These are phyloP conservation scores for Archaeoteleia sp. DNA, from an alignment of 2,888 invertebrate genomes.

Conservation along the genomic window DNA sequence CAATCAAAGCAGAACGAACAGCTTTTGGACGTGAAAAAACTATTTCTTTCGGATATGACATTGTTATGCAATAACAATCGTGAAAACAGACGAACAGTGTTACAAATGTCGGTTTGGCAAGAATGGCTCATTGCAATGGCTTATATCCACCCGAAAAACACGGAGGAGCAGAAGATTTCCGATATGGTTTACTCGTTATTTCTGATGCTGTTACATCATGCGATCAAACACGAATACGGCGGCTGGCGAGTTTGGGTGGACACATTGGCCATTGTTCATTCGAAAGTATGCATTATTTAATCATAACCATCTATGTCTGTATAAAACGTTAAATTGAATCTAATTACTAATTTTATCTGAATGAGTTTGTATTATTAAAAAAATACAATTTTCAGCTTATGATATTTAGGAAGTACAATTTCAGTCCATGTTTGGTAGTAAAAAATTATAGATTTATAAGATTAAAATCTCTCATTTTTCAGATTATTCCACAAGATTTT, in stretches of 20 bases:
- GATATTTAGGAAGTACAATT: no score
- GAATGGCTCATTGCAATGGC: constrained; percentile 99
- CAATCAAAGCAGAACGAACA: constrained; percentile 97
- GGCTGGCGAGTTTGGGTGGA: constrained; percentile 99
- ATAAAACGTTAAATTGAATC: no score
- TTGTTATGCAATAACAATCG: constrained; percentile 96
- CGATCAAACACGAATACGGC: constrained; percentile 99
- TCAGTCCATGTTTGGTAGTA: no score
- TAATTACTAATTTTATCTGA: no score
- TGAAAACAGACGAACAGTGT: constrained; percentile 96
- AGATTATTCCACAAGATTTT: no score
- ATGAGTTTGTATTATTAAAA: constrained; percentile 6
- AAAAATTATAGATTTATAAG: no score
- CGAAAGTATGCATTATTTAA: no score
- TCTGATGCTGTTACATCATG: constrained; percentile 97
- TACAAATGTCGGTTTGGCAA: constrained; percentile 99
- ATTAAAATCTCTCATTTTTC: no score
- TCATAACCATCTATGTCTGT: no score
- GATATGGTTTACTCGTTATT: constrained; percentile 99
- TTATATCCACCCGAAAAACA: constrained; percentile 96
- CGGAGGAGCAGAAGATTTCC: constrained; percentile 96
- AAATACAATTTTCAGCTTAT: constrained; percentile 2
- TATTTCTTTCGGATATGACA: constrained; percentile 99
- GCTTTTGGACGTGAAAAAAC: constrained; percentile 93
- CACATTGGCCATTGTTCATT: constrained; percentile 98